phyloP scores from a whole-genome alignment of 1,140 invertebrate species.

The Polyergus mexicanus region DNA sequence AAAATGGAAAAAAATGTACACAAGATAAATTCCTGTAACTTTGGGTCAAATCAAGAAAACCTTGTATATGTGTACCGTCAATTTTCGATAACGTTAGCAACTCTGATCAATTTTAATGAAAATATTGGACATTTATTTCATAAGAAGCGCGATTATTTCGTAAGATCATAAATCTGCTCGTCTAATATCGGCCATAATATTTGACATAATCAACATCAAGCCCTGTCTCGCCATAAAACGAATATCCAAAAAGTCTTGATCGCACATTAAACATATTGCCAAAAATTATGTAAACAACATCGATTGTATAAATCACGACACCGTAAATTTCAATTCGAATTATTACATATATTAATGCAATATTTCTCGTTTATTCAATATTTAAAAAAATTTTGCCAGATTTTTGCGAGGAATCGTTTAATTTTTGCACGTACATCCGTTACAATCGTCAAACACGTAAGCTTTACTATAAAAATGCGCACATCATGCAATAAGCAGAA shows the following conservation, averaged over 20 bases:
- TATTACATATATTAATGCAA: not conserved
- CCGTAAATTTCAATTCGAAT: conserved; percentile 5
- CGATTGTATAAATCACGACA: not conserved
- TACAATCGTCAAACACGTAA: conserved; percentile 52
- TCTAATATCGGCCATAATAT: not conserved
- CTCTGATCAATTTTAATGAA: not conserved
- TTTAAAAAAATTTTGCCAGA: not conserved
- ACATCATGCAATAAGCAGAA: conserved; percentile 67
- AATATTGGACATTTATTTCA: not conserved
- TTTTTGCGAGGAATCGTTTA: not conserved
- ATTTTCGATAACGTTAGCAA: not conserved
- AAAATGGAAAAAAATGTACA: not conserved
- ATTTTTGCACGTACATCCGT: not conserved
- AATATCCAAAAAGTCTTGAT: not conserved
- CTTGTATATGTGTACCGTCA: not conserved
- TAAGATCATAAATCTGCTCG: not conserved
- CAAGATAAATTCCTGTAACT: not conserved
- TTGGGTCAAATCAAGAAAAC: conserved; percentile 1
- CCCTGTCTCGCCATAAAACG: not conserved
- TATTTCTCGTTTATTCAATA: not conserved
- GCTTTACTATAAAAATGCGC: conserved; percentile 68
- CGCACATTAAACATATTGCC: conserved; percentile 8
- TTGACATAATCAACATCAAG: not conserved
- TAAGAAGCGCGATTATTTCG: not conserved
- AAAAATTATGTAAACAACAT: conserved; percentile 25